Evolutionary conservation across 1,140 invertebrate genomes (phyloP).

Genomic region (Calephelis virginiensis): DNA sequence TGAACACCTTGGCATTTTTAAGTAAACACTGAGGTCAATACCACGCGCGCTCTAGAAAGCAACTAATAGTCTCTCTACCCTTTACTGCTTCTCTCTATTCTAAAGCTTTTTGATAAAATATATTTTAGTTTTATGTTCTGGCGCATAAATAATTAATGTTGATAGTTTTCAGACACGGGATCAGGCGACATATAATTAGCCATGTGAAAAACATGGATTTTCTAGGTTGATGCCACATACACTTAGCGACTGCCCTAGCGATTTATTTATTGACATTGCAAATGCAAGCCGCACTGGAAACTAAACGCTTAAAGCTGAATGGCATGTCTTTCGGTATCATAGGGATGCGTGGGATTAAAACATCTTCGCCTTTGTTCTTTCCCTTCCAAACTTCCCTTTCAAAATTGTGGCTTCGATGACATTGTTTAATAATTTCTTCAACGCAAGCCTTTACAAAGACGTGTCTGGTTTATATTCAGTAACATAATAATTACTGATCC

Average conservation of each 20-base stretch:
- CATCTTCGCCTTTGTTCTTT: too few relatives aligned
- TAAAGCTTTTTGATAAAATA: conserved; percentile 45
- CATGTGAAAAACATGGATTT: conserved; percentile 18
- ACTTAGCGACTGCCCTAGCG: conserved; percentile 71
- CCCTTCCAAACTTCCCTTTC: too few relatives aligned
- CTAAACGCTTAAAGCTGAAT: conserved; percentile 52
- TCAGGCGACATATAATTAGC: conserved; percentile 39
- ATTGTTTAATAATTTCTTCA: too few relatives aligned
- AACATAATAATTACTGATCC: background rate
- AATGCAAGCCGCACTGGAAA: conserved; percentile 75
- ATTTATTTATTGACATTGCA: conserved; percentile 78
- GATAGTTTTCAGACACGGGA: conserved; percentile 48
- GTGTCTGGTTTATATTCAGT: too few relatives aligned
- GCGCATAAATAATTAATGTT: conserved; percentile 50
- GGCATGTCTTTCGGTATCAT: too few relatives aligned
- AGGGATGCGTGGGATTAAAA: too few relatives aligned
- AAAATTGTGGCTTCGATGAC: too few relatives aligned
- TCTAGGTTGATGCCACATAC: conserved; percentile 39
- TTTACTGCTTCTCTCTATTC: background rate
- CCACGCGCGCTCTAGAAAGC: too few relatives aligned
- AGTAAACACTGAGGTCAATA: background rate
- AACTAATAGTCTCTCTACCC: too few relatives aligned
- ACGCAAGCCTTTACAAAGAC: too few relatives aligned
- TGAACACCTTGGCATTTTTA: conserved; percentile 2
- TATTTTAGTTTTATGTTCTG: conserved; percentile 50